Percentiles rank a stretch among this genome's conserved stretches.
Evolutionary conservation across 2,888 invertebrate species (phyloP).

Genomic region (Bhutanitis thaidina): DNA sequence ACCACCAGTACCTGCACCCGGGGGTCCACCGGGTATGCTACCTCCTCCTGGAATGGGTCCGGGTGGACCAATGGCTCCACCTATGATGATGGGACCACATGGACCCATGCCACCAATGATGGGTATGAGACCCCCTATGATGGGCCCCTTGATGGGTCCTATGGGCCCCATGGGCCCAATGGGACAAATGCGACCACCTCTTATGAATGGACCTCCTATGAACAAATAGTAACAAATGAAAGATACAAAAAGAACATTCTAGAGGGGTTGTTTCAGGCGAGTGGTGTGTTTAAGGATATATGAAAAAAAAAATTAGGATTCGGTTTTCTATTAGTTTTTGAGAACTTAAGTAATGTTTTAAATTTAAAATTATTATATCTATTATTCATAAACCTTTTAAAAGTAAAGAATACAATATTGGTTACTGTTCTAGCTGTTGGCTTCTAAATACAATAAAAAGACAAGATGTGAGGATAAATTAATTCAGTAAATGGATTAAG

Average conservation of each 20-base stretch:
- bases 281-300: constrained; percentile 10
- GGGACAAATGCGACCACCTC: constrained; percentile 86
- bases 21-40: constrained; percentile 83
- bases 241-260: not conserved
- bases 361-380: no score
- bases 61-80: constrained; percentile 84
- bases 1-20: constrained; percentile 74
- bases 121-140: constrained; percentile 84
- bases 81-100: constrained; percentile 91
- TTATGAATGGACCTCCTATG: constrained; percentile 85
- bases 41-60: constrained; percentile 81
- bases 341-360: no score
- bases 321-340: no score
- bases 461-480: no score
- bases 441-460: no score
- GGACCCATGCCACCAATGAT: constrained; percentile 89
- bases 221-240: constrained; percentile 56
- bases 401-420: no score
- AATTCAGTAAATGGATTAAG: no score
- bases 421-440: no score
- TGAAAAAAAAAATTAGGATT: not conserved
- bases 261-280: not conserved
- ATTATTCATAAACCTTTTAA: no score
- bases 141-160: constrained; percentile 81
- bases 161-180: constrained; percentile 84